Base-by-base conservation (phyloP, 2,113 vertebrate species). In the Struthidea cinerea region DNA sequence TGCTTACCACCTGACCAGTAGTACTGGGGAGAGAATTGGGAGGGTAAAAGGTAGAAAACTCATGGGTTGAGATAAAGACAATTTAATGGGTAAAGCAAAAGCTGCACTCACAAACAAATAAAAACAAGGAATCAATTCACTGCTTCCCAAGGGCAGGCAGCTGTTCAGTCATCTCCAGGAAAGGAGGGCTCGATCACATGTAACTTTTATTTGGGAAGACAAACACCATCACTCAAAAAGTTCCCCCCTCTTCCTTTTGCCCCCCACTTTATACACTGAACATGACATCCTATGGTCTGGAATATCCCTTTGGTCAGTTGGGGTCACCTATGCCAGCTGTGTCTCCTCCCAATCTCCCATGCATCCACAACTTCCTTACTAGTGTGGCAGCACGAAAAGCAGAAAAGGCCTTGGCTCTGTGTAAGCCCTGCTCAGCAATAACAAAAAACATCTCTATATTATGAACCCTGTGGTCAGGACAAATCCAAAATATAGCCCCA, bases 171-270 rank as follows among this genome's bases (percentile, higher is more conserved):
- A 69, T 55, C 35, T 53, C 47, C 26, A 77, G 87, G 35, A 76
- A 55, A 35, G 30, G 47, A 61, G 55, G 49, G 35, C 35, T 56
- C 2, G 0, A 42, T 56, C 41, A 35, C 1, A 0, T 11, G 10
- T 41, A 52, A 39, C 13, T 35, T 83, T 69, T 69, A 56, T 32
- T 77, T 90, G 35, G 41, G 46, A 69, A 77, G 22, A 42, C 26
- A 69, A 35, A 61, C 16, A 21, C 1, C 11, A 56, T 69, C n/a
- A 32, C 10, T 69, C 18, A 53, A 55, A 41, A 69, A 24, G 7
- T 24, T 42, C 10, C 18, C 33, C 49, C 30, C 14, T 47, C 8
- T 41, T 82, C 13, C 39, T 76, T 69, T 49, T 69, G 23, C 12
- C 16, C 32, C 27, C 5, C 10, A 28, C 4, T 63, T 20, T 20